Conservation (phyloP, 2,113 vertebrate genomes). For the Speoplatyrhinus poulsoni region DNA sequence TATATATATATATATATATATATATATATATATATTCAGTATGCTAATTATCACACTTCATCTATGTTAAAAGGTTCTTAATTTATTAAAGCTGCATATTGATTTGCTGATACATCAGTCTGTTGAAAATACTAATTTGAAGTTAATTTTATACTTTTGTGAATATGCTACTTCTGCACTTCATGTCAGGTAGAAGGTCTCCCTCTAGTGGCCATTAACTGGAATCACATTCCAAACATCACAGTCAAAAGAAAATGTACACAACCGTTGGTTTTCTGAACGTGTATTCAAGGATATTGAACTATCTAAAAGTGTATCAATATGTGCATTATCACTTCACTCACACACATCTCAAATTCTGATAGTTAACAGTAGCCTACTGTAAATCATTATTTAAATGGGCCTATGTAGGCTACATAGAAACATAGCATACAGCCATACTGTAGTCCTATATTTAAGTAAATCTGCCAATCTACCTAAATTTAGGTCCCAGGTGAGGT, state of each 20-base stretch:
- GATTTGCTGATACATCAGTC: background rate
- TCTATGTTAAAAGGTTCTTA: background rate
- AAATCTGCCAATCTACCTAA: too few relatives aligned
- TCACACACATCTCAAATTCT: background rate
- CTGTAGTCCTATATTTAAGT: too few relatives aligned
- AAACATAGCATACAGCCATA: too few relatives aligned
- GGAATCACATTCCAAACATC: slow-evolving; percentile 9
- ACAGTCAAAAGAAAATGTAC: background rate
- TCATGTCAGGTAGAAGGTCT: slow-evolving; percentile 19
- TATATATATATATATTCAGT: too few relatives aligned
- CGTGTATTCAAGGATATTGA: background rate
- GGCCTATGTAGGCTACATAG: too few relatives aligned
- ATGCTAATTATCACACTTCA: background rate
- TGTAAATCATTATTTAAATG: too few relatives aligned
- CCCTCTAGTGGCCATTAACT: slow-evolving; percentile 51
- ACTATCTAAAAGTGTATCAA: background rate
- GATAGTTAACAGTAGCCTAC: too few relatives aligned
- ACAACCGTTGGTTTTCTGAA: background rate
- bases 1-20: too few relatives aligned
- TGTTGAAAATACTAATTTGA: background rate
- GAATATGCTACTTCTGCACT: too few relatives aligned
- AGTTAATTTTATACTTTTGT: background rate
- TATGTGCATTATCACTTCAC: background rate
- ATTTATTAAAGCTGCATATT: background rate
- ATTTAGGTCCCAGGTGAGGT: too few relatives aligned